Percentiles rank a stretch among this genome's conserved stretches.
Evolutionary conservation across 2,797 vertebrate species (phyloP).

Genomic region (Pagetopsis macropterus): DNA sequence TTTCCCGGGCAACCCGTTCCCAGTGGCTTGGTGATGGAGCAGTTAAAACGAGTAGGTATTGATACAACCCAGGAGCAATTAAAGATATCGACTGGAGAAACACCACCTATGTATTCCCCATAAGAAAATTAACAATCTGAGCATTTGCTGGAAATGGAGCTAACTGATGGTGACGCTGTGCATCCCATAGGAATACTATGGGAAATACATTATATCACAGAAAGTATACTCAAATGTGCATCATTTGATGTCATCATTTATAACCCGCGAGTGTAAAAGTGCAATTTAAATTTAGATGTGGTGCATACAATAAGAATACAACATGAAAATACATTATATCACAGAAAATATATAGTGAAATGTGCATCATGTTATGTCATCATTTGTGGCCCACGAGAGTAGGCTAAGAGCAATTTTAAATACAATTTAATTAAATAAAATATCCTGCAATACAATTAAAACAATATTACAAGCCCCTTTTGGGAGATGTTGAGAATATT

Average conservation of each 20-base stretch:
- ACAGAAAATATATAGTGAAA: too few species aligned
- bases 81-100: conserved; percentile 74
- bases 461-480: neutral
- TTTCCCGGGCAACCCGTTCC: conserved; percentile 97
- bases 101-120: conserved; percentile 54
- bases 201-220: neutral
- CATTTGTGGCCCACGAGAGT: too few species aligned
- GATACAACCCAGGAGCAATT: conserved; percentile 79
- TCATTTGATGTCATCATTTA: neutral
- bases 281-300: neutral
- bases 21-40: conserved; percentile 87
- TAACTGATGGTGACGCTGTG: conserved; percentile 43
- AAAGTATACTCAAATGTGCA: conserved; percentile 1
- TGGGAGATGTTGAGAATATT: conserved; percentile 5
- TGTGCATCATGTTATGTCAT: too few species aligned
- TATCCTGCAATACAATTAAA: neutral
- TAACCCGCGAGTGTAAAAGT: neutral
- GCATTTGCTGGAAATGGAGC: conserved; percentile 45
- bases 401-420: too few species aligned
- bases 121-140: conserved; percentile 56
- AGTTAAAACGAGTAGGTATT: conserved; percentile 78
- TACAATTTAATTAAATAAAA: neutral
- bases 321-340: too few species aligned
- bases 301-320: too few species aligned
- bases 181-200: conserved; percentile 44